phyloP scores from a whole-genome alignment of 2,888 invertebrate genomes.

The Leptinotarsa peninsularis region DNA sequence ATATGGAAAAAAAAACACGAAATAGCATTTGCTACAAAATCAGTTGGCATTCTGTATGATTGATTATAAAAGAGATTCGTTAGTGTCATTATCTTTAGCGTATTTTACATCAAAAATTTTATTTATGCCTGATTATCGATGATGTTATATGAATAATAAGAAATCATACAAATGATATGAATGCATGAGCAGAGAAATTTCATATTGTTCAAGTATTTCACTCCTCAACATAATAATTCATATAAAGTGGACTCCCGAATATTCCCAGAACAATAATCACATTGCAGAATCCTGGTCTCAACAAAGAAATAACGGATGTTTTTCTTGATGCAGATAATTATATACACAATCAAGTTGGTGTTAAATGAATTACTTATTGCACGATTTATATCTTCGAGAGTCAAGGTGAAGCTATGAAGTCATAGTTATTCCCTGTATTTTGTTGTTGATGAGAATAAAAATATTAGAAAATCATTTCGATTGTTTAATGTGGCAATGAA shows the following conservation, averaged over 20 bases:
- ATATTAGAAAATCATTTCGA: not conserved
- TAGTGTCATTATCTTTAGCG: no score
- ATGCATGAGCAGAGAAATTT: no score
- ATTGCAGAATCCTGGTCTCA: not conserved
- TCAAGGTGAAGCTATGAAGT: conserved; percentile 17
- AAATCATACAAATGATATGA: no score
- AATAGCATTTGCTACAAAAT: no score
- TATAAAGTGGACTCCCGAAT: not conserved
- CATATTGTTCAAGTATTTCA: no score
- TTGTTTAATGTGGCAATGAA: conserved; percentile 7
- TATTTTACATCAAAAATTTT: no score
- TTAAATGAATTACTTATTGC: conserved; percentile 8
- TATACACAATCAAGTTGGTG: not conserved
- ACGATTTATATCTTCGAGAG: conserved; percentile 4
- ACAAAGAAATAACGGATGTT: not conserved
- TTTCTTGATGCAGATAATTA: not conserved
- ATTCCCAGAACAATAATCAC: not conserved
- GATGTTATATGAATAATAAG: no score
- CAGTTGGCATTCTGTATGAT: no score
- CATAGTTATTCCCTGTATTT: conserved; percentile 18
- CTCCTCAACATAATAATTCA: no score
- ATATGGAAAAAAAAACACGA: no score
- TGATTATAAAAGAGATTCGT: no score
- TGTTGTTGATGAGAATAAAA: conserved; percentile 2
- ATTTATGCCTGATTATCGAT: no score